Percentiles rank a stretch among this genome's conserved stretches.
Conservation (phyloP, 2,888 invertebrate genomes). For the Sisyra terminalis region DNA sequence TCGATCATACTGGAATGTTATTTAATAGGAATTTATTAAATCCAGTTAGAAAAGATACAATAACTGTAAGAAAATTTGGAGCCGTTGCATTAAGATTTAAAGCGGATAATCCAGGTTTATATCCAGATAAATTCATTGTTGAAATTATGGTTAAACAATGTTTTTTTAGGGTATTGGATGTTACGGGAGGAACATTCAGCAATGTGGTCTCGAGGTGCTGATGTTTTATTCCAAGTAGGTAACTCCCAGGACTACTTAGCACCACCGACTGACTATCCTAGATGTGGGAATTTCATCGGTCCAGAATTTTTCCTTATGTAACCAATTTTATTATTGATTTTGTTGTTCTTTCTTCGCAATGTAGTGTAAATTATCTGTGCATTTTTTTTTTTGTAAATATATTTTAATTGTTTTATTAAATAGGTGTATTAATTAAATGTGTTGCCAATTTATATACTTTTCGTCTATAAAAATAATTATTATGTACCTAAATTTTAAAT, state of each 20-base stretch:
- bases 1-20: constrained; percentile 39
- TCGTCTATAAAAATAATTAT: no score
- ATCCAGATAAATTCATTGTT: background rate
- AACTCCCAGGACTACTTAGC: constrained; percentile 42
- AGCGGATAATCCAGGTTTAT: constrained; percentile 53
- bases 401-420: background rate
- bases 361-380: no score
- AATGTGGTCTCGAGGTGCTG: constrained; percentile 60
- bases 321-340: constrained; percentile 10
- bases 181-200: constrained; percentile 58
- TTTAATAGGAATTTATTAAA: constrained; percentile 38
- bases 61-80: constrained; percentile 53
- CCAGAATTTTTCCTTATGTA: constrained; percentile 57
- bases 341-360: no score
- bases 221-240: constrained; percentile 58
- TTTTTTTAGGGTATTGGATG: constrained; percentile 55
- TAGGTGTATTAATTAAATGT: no score
- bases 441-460: no score
- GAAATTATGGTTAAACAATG: background rate
- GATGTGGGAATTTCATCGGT: constrained; percentile 59
- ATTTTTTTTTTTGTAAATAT: constrained; percentile 2
- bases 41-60: constrained; percentile 55
- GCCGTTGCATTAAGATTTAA: constrained; percentile 52
- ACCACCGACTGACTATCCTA: constrained; percentile 56
- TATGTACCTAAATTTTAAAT: no score